Base-by-base conservation (phyloP, 2,888 invertebrate genomes). In the Escarpia spicata region DNA sequence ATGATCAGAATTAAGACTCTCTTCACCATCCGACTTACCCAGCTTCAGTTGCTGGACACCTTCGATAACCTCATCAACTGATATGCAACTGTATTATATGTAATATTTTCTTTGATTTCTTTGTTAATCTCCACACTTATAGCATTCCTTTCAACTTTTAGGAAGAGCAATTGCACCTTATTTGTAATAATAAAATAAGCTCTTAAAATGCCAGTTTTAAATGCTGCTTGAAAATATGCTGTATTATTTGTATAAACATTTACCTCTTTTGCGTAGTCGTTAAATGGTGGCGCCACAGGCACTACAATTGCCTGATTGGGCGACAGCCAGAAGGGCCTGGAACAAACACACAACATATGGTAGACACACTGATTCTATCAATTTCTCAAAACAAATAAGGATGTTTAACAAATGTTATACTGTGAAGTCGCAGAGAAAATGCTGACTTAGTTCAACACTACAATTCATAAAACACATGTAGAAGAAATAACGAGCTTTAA, bases 231-330 rank as follows among this genome's bases (percentile, higher is more conserved):
- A 91, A 52, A 15, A 75, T 75, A n/a, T 75, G 19, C 19, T 60
- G 52, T 60, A 60, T 75, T 75, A 3, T 75, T 26, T 75, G n/a
- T 26, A 4, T n/a, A 75, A 26, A n/a, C 26, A 75, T 75, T 90
- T 43, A 99, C 98, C 96, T 98, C 97, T 91, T 97, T 97, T 0
- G 99, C 99, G 96, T 99, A 99, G 37, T 98, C 98, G 95, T 99
- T 98, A 95, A 98, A 98, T 12, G 97, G 97, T 0, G 98, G 98
- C 0, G 98, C 98, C 8, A 99, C 98, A 0, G 99, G 99, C 94
- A 99, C 98, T 37, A 99, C 98, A 97, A 98, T 98, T 0, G 97
- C 98, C 97, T 99, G 99, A 12, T 99, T 97, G 2, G 99, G 99
- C 0, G 99, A 99, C 91, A 99, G 96, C 99, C 99, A 99, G 97